Evolutionary conservation across 2,113 vertebrate species (phyloP).

Genomic region (Verasper variegatus): DNA sequence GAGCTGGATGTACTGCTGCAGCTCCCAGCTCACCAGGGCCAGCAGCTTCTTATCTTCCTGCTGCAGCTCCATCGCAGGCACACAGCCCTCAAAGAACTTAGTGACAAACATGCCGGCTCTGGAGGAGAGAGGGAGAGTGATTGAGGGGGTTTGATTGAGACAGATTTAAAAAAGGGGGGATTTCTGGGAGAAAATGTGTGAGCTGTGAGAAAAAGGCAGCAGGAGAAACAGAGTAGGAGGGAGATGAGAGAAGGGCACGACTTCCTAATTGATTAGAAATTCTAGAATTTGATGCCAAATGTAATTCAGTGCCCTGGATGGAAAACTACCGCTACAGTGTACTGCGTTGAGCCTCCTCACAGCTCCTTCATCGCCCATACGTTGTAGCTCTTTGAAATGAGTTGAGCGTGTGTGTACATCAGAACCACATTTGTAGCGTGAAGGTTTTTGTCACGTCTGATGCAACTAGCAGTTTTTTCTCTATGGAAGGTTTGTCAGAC

Average conservation of each 20-base stretch:
- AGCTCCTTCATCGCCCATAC: conserved; percentile 16
- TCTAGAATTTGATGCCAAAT: conserved; percentile 53
- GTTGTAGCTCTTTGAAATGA: conserved; percentile 33
- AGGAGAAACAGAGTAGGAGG: conserved; percentile 2
- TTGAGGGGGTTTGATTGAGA: background rate
- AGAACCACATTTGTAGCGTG: conserved; percentile 41
- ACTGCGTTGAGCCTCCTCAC: background rate
- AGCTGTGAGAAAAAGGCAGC: background rate
- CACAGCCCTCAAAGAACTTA: conserved; percentile 90
- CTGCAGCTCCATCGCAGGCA: conserved; percentile 88
- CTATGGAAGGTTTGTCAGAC: background rate
- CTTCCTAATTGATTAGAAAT: conserved; percentile 69
- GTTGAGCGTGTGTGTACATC: conserved; percentile 30
- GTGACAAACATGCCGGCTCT: conserved; percentile 95
- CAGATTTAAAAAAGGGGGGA: conserved; percentile 1
- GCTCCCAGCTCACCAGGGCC: conserved; percentile 88
- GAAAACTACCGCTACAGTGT: conserved; percentile 27
- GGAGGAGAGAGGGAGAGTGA: conserved; percentile 18
- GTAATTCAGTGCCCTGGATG: conserved; percentile 30
- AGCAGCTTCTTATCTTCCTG: conserved; percentile 88
- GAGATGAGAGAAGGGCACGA: conserved; percentile 34
- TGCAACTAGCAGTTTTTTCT: conserved; percentile 48
- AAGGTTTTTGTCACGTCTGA: conserved; percentile 54
- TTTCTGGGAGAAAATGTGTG: conserved; percentile 16
- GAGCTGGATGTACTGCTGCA: conserved; percentile 90